Evolutionary conservation across 1,140 invertebrate species (phyloP).

Genomic region (Drosophila ambigua): DNA sequence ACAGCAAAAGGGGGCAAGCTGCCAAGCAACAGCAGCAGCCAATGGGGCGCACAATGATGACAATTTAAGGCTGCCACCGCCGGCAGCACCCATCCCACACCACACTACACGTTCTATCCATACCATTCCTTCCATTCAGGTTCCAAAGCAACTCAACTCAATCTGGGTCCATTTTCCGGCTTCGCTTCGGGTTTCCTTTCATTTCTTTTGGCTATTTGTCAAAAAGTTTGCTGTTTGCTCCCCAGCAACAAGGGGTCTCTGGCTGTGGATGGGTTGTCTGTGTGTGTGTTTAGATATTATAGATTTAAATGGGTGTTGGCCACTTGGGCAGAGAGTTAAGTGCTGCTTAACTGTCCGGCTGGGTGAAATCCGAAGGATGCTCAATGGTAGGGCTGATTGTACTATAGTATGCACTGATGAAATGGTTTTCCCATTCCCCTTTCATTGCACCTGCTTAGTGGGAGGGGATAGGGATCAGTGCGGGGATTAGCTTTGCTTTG

Average conservation of each 20-base stretch:
- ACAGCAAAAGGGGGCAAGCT: conserved; percentile 31
- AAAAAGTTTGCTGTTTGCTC: conserved; percentile 66
- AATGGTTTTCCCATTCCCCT: conserved; percentile 2
- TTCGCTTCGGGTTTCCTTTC: conserved; percentile 47
- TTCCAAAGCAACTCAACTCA: conserved; percentile 32
- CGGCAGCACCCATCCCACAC: conserved; percentile 7
- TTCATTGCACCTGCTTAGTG: conserved; percentile 10
- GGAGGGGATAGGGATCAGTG: conserved; percentile 21
- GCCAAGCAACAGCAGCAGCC: conserved; percentile 36
- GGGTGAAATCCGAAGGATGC: neutral
- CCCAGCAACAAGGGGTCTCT: conserved; percentile 34
- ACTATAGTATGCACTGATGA: conserved; percentile 26
- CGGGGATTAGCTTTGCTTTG: neutral
- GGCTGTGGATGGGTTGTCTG: conserved; percentile 1
- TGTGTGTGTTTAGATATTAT: conserved; percentile 39
- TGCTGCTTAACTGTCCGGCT: conserved; percentile 30
- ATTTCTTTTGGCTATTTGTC: conserved; percentile 77
- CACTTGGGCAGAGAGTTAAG: conserved; percentile 64
- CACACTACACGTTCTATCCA: neutral
- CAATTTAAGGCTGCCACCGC: conserved; percentile 58
- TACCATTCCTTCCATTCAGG: conserved; percentile 21
- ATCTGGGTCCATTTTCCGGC: conserved; percentile 61
- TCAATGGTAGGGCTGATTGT: conserved; percentile 18
- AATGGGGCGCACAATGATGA: conserved; percentile 62
- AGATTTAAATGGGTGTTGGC: conserved; percentile 71